Evolutionary conservation across 1,140 invertebrate species (phyloP), one percentile per base, ranked within the genome.

Genomic region (Xylocopa sonorina): DNA sequence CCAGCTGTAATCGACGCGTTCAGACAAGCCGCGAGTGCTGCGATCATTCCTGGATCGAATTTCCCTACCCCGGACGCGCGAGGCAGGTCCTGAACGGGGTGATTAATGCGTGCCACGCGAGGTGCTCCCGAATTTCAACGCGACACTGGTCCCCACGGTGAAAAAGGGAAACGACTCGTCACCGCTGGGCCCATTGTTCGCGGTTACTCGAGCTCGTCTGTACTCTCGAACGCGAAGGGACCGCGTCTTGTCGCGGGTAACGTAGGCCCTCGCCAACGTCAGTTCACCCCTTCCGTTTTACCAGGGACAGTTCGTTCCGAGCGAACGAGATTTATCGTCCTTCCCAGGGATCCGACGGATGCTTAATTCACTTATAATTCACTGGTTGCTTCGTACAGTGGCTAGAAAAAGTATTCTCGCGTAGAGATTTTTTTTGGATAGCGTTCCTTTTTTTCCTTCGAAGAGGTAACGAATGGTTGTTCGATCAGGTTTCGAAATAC

Each of bases 21-120:
- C 48, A 24, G 74, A 85, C 79, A 43, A 57, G 57, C 60, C 51
- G 66, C 51, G 68, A 57, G 67, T 55, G 41, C 57, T 78, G 62
- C n/a, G n/a, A n/a, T n/a, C n/a, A 72, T 77, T 76, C 46, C 51
- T 48, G 67, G n/a, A 85, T 78, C 78, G 78, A 81, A 74, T 69
- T 78, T n/a, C n/a, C n/a, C n/a, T n/a, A n/a, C n/a, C n/a, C n/a
- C n/a, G n/a, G n/a, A n/a, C n/a, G 53, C 43, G 27, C 41, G 43
- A 48, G 18, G 51, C 46, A 34, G 57, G 55, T 48, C 60, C 60
- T 69, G 80, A 55, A 48, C 41, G 1, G 10, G 18, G 48, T 53
- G 57, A 78, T 78, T 73, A 46, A 78, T 73, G 38, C 24, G 24
- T 21, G 7, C 3, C 18, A 10, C 43, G 7, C 16, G 46, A 71